Conservation (phyloP, 64 coral and sea anemone genomes). For the Pocillopora verrucosa region DNA sequence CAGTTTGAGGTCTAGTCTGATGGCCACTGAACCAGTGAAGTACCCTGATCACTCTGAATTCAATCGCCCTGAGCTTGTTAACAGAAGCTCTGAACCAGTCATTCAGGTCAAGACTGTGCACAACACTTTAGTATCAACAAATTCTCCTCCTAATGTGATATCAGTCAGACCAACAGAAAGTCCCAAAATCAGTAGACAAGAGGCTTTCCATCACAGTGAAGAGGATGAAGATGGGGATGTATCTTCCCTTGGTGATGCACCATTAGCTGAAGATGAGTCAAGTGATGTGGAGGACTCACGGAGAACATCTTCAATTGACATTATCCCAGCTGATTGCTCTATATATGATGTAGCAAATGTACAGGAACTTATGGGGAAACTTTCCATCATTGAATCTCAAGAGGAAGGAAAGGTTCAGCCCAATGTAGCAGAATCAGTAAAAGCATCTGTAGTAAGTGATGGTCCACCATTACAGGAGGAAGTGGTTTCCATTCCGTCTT, state of each 20-base stretch:
- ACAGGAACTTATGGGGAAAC: constrained; percentile 11
- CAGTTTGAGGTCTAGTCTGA: constrained; percentile 32
- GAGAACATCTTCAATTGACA: constrained; percentile 29
- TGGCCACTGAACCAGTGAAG: background rate
- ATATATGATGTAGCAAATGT: constrained; percentile 28
- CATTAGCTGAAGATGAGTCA: constrained; percentile 60
- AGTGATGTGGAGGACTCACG: constrained; percentile 51
- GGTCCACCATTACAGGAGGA: constrained; percentile 2
- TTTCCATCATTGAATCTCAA: constrained; percentile 18
- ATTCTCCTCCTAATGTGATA: constrained; percentile 29
- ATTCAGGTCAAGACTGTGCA: constrained; percentile 18
- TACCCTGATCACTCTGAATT: background rate
- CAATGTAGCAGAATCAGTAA: background rate
- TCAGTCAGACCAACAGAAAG: constrained; percentile 11
- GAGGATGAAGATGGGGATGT: constrained; percentile 22
- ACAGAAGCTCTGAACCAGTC: constrained; percentile 36
- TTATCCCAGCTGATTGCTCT: constrained; percentile 1
- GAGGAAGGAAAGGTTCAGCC: background rate
- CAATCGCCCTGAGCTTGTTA: constrained; percentile 4
- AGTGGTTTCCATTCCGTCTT: background rate
- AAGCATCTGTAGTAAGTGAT: background rate
- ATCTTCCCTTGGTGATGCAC: constrained; percentile 8
- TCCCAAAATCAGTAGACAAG: constrained; percentile 34
- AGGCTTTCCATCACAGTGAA: constrained; percentile 4
- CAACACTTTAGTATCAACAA: background rate